Evolutionary conservation across 2,888 invertebrate species (phyloP), one percentile per base, ranked within the genome.

Genomic region (Orchesellides sinensis): DNA sequence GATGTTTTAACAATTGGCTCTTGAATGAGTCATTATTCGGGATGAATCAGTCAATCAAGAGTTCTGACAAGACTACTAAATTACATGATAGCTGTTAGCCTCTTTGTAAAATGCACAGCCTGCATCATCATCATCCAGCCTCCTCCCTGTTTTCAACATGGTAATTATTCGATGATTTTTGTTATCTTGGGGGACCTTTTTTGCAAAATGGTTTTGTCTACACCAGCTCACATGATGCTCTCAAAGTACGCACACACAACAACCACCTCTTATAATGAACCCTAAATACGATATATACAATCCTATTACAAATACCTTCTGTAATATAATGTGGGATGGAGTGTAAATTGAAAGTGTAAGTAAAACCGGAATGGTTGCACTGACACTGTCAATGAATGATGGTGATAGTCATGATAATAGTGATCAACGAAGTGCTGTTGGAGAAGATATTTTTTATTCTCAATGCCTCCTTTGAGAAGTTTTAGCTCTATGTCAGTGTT

Each of bases 41-140:
- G 63, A 73, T 73, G 80, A 68, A 80, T 80, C 80, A 73, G 80
- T 73, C 80, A 80, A 80, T 80, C 78, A 78, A 66, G 59, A 65
- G 65, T 65, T 79, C 72, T 80, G 79, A 73, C 73, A 66, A 63
- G 80, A 73, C 73, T 73, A 68, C 79, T 66, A 66, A 80, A 79
- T 79, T 79, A 70, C 70, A 79, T 63, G 69, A 56, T 70, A 69
- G 70, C 52, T n/a, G n/a, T n/a, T 79, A 52, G 27, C 52, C 23
- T 47, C 49, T 14, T 56, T 70, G 25, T 66, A 25, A 25, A 32
- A 23, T 52, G 54, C 59, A 61, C 25, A 40, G 45, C 45, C 63
- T 74, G 74, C 63, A 74, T 65, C 63, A 74, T 59, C 19, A 17
- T 49, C 49, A 17, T 59, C 56, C 68, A 61, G 56, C 56, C 77